Evolutionary conservation across 2,888 invertebrate species (phyloP).

Genomic region (Callinectes sapidus): DNA sequence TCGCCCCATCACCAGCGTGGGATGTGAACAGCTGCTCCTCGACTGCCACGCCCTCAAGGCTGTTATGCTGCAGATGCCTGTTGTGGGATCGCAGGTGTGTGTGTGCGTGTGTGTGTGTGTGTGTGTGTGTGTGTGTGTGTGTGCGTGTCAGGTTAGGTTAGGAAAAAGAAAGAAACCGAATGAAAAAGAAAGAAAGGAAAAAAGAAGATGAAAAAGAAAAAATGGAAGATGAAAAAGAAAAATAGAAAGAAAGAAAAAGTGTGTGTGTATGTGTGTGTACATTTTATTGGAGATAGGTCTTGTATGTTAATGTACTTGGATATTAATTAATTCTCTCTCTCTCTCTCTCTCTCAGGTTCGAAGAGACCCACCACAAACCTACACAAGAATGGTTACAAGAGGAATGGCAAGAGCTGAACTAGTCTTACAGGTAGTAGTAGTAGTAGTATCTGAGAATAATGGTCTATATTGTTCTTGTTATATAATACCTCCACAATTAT

Average conservation of each 20-base stretch:
- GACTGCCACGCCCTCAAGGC: conserved; percentile 94
- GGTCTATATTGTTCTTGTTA: no score
- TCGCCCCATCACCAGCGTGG: conserved; percentile 90
- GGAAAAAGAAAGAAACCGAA: no score
- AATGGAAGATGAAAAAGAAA: no score
- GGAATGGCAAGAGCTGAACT: conserved; percentile 98
- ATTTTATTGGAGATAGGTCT: no score
- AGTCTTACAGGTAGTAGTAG: conserved; percentile 89
- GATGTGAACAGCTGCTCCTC: conserved; percentile 94
- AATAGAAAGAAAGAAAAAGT: no score
- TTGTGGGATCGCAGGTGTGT: conserved; percentile 86
- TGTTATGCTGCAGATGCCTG: conserved; percentile 93
- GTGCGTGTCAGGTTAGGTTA: no score
- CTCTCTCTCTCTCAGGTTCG: conserved; percentile 55
- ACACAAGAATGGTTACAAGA: conserved; percentile 84
- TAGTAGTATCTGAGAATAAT: conserved; percentile 18
- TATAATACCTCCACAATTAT: no score
- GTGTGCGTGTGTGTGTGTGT: background rate
- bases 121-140: no score
- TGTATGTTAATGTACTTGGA: no score
- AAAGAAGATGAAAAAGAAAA: no score
- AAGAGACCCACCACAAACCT: conserved; percentile 75
- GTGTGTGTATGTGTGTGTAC: background rate
- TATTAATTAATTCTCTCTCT: no score
- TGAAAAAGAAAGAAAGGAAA: no score